Conservation (phyloP, 2,888 invertebrate genomes). For the Temnothorax ravouxi region DNA sequence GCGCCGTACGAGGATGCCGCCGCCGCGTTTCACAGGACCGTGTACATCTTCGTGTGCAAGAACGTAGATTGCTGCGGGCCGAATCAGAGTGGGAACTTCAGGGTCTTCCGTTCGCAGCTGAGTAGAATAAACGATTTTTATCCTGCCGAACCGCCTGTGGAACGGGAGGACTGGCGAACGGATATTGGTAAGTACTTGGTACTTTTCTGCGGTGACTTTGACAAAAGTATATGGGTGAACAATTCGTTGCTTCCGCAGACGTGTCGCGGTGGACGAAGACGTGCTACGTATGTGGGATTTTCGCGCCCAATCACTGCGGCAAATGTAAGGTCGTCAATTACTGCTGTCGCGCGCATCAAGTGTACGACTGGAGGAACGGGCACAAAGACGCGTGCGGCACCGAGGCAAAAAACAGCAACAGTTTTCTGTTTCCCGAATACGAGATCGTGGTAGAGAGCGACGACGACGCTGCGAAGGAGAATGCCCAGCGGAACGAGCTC, state of each 20-base stretch:
- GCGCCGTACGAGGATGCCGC: constrained; percentile 91
- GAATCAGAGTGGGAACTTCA: constrained; percentile 89
- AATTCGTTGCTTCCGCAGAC: constrained; percentile 65
- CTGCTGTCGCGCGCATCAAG: constrained; percentile 94
- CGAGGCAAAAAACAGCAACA: constrained; percentile 52
- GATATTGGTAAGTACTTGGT: constrained; percentile 85
- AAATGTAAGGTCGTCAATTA: constrained; percentile 93
- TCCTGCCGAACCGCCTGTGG: constrained; percentile 91
- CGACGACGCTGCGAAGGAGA: constrained; percentile 82
- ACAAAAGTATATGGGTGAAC: not conserved
- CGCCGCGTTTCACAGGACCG: constrained; percentile 95
- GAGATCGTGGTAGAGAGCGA: constrained; percentile 89
- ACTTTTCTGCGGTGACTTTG: not conserved
- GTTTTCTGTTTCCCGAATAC: constrained; percentile 89
- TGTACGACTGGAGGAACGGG: constrained; percentile 93
- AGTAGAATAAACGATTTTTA: constrained; percentile 93
- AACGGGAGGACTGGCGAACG: constrained; percentile 87
- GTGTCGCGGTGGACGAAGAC: constrained; percentile 88
- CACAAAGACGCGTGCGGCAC: constrained; percentile 91
- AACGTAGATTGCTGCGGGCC: constrained; percentile 90
- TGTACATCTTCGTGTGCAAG: constrained; percentile 95
- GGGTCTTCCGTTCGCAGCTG: constrained; percentile 93
- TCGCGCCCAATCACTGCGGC: constrained; percentile 92
- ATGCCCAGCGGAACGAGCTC: constrained; percentile 73
- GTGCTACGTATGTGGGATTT: constrained; percentile 93